A percentile compares a stretch with the other conserved stretches of the same genome.
These are phyloP conservation scores for Tribolium freemani DNA, from an alignment of 2,888 invertebrate genomes.

Conservation along the genomic window DNA sequence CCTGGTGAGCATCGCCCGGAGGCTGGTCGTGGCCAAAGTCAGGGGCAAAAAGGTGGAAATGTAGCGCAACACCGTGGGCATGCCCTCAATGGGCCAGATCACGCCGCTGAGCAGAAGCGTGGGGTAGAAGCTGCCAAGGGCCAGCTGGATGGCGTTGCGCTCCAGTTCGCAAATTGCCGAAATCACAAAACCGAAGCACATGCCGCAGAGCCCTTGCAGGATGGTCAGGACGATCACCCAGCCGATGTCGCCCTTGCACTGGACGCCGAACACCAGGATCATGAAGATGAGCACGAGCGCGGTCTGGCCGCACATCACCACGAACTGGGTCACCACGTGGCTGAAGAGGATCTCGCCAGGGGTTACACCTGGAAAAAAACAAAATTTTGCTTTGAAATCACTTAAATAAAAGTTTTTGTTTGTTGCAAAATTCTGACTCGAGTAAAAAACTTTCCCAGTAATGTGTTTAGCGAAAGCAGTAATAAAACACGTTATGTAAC, in stretches of 20 bases:
- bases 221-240: slow-evolving; percentile 89
- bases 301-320: slow-evolving; percentile 96
- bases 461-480: no score
- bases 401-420: no score
- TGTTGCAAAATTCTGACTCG: no score
- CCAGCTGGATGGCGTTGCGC: slow-evolving; percentile 92
- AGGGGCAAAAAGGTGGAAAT: slow-evolving; percentile 88
- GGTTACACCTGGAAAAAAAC: slow-evolving; percentile 78
- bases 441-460: no score
- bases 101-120: slow-evolving; percentile 93
- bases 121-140: slow-evolving; percentile 95
- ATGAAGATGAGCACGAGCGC: slow-evolving; percentile 91
- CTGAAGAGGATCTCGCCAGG: slow-evolving; percentile 94
- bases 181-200: slow-evolving; percentile 97
- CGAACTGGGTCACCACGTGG: slow-evolving; percentile 94
- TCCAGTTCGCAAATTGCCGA: slow-evolving; percentile 93
- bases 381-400: not conserved
- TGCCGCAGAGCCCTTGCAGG: slow-evolving; percentile 93
- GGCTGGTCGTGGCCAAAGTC: slow-evolving; percentile 92
- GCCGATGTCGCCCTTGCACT: slow-evolving; percentile 89
- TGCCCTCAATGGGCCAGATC: slow-evolving; percentile 97
- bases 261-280: slow-evolving; percentile 90
- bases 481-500: no score
- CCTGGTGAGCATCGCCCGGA: slow-evolving; percentile 87
- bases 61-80: slow-evolving; percentile 86